A percentile compares a stretch with the other conserved stretches of the same genome.
Evolutionary conservation across 2,797 vertebrate species (phyloP).

Genomic region (Notolabrus celidotus): DNA sequence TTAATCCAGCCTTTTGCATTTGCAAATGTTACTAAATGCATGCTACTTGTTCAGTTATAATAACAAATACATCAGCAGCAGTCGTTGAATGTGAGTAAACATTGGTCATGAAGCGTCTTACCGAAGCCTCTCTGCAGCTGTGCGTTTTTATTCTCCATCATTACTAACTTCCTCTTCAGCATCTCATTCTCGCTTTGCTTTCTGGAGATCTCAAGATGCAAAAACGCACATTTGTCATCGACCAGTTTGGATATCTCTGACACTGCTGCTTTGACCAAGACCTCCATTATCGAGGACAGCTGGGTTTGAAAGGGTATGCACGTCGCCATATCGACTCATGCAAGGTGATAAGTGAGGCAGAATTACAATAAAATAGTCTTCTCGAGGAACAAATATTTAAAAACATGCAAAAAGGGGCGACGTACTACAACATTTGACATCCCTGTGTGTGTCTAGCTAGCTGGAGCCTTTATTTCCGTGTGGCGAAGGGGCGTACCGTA

Average conservation of each 20-base stretch:
- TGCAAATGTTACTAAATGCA: too few species aligned
- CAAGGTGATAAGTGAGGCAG: not conserved
- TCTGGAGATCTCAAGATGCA: conserved; percentile 81
- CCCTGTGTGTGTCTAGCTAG: conserved; percentile 56
- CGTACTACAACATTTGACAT: conserved; percentile 52
- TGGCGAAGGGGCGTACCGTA: conserved; percentile 71
- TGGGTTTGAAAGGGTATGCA: conserved; percentile 81
- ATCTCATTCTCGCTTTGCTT: conserved; percentile 81
- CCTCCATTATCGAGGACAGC: conserved; percentile 85
- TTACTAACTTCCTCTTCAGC: conserved; percentile 74
- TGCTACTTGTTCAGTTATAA: too few species aligned
- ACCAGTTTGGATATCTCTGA: conserved; percentile 84
- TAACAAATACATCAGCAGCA: not conserved
- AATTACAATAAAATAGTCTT: not conserved
- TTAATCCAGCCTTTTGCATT: too few species aligned
- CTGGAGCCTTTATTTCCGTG: conserved; percentile 71
- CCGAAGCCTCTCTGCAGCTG: conserved; percentile 74
- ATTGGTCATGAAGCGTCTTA: conserved; percentile 41
- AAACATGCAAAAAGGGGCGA: conserved; percentile 41
- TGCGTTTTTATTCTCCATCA: conserved; percentile 71
- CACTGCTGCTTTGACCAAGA: conserved; percentile 82
- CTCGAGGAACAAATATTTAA: not conserved
- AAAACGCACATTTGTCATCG: conserved; percentile 81
- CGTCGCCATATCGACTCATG: conserved; percentile 74
- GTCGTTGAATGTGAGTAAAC: not conserved